phyloP scores from a whole-genome alignment of 2,113 vertebrate species.

The human (Homo sapiens) region DNA sequence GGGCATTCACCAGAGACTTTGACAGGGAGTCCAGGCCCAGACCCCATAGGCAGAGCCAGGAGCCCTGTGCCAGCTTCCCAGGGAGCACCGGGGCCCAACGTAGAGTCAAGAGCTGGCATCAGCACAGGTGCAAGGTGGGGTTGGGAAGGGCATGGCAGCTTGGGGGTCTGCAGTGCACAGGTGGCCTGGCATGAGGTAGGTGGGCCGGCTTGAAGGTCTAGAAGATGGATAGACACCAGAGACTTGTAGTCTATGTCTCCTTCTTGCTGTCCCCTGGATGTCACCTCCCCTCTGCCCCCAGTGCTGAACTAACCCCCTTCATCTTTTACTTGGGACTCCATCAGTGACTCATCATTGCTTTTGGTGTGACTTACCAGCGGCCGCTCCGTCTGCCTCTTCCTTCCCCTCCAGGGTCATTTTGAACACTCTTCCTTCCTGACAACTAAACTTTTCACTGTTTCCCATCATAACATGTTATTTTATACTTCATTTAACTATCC shows the following conservation, averaged over 20 bases:
- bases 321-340: background rate
- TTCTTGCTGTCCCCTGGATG: background rate
- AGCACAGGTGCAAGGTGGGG: rapidly evolving
- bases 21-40: background rate
- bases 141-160: background rate
- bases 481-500: background rate
- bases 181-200: background rate
- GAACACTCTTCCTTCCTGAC: background rate
- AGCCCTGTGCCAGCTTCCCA: background rate
- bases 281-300: background rate
- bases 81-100: background rate
- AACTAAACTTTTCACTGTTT: background rate
- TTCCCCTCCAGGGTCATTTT: background rate
- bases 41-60: background rate
- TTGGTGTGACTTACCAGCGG: background rate
- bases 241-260: background rate
- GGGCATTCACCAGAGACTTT: background rate
- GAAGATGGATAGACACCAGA: background rate
- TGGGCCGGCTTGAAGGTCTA: background rate
- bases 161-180: background rate
- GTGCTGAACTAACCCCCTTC: too few species aligned
- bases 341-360: background rate
- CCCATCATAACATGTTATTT: background rate
- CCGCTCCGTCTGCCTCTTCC: background rate
- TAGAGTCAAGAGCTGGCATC: background rate